A percentile compares a stretch with the other conserved stretches of the same genome.
These are phyloP conservation scores for Nothocercus julius DNA, from an alignment of 2,113 vertebrate genomes.

Conservation along the genomic window DNA sequence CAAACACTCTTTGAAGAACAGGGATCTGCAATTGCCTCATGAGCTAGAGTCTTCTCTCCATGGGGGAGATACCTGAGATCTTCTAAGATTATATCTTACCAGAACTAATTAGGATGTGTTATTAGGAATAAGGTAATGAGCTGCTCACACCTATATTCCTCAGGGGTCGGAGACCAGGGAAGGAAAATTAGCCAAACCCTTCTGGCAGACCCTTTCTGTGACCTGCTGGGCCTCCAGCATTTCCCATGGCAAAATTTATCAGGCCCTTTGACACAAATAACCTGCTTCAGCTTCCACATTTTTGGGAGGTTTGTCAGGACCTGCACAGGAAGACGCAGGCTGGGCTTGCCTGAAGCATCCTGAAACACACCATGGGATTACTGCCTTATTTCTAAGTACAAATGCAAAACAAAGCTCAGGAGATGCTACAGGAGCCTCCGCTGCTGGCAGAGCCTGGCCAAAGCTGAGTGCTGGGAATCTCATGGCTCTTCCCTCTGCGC, in stretches of 20 bases:
- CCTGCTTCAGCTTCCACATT: not conserved
- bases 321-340: not conserved
- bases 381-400: not conserved
- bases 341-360: not conserved
- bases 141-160: not conserved
- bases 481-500: not conserved
- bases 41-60: not conserved
- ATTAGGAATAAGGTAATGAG: not conserved
- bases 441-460: not conserved
- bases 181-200: not conserved
- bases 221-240: constrained; percentile 14
- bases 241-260: constrained; percentile 30
- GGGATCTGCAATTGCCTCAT: not conserved
- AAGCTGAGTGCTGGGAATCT: not conserved
- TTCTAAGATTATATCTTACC: not conserved
- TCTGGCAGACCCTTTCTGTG: not conserved
- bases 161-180: not conserved
- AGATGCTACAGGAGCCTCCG: not conserved
- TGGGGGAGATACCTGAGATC: not conserved
- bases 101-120: not conserved
- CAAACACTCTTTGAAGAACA: not conserved
- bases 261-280: not conserved
- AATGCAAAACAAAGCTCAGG: not conserved
- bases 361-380: not conserved
- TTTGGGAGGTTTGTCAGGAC: not conserved